Base-by-base conservation (phyloP, 2,113 vertebrate genomes). In the Scophthalmus maximus region DNA sequence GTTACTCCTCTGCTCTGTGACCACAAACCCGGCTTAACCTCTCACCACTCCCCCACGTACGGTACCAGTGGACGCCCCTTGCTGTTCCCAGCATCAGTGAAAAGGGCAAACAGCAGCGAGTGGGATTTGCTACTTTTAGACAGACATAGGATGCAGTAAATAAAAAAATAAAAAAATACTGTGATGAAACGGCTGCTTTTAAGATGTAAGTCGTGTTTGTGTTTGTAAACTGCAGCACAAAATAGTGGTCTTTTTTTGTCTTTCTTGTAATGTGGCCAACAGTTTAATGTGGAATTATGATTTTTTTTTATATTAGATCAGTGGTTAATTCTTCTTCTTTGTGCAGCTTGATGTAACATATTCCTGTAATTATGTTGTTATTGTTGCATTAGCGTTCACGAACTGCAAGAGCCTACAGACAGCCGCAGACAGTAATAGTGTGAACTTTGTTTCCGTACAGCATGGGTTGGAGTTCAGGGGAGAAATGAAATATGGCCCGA, bases 51-150 rank as follows among this genome's bases (percentile, higher is more conserved):
- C 51, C 26, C 59, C 22, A 56, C 26, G 38, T 74, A n/a, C n/a
- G n/a, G n/a, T n/a, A 74, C 70, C 70, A 70, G 47, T 68, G 17
- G 52, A 65, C 2, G 23, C 60, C 57, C 22, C 32, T 44, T 4
- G 18, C 36, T 75, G 64, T 34, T 72, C 9, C 26, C 51, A 71
- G 57, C 68, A 76, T 38, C 38, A 70, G n/a, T 81, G 70, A 81
- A 81, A 83, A 81, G 70, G 74, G 66, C 76, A 86, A 65, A 32
- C 66, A 68, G 84, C 61, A 70, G 67, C 59, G 42, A 62, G 38
- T 40, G 53, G 22, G 38, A 47, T 23, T 36, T 40, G 18, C 47
- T 56, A 26, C 27, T 26, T 61, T 57, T 23, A 52, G 22, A 47
- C 22, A 46, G 27, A 23, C 27, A 56, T 32, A 52, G 29, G 8